These are phyloP conservation scores for Vanessa tameamea DNA, from an alignment of 1,140 invertebrate genomes.

Conservation along the genomic window DNA sequence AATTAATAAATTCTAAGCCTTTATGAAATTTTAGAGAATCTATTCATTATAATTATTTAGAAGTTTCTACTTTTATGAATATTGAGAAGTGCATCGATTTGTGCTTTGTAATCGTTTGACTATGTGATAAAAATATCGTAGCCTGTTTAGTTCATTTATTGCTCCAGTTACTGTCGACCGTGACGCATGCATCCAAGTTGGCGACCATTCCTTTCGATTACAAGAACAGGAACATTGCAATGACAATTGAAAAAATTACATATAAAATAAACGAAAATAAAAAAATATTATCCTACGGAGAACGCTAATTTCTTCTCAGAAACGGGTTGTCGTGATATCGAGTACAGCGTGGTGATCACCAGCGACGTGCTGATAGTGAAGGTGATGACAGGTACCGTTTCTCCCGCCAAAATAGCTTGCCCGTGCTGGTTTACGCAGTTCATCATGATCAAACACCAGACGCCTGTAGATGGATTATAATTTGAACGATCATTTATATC, in stretches of 20 bases:
- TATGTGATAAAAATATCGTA: too few species aligned
- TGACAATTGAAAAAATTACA: not conserved
- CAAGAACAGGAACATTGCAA: not conserved
- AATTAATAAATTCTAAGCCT: too few species aligned
- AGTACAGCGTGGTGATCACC: constrained; percentile 76
- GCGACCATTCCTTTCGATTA: too few species aligned
- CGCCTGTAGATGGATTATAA: constrained; percentile 60
- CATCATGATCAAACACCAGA: constrained; percentile 81
- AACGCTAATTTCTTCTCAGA: constrained; percentile 80
- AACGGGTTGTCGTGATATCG: constrained; percentile 83
- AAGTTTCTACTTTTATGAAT: too few species aligned
- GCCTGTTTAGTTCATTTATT: too few species aligned
- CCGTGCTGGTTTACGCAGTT: constrained; percentile 72
- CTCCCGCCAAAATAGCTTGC: constrained; percentile 66
- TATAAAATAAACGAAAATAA: not conserved
- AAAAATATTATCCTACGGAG: constrained; percentile 49
- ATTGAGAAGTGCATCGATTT: too few species aligned
- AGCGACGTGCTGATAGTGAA: constrained; percentile 62
- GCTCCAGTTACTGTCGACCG: too few species aligned
- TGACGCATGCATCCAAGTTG: too few species aligned
- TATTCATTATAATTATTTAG: too few species aligned
- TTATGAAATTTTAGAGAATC: too few species aligned
- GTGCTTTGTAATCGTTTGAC: too few species aligned
- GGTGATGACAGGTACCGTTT: constrained; percentile 59
- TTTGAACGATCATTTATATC: too few species aligned